Percentiles rank a stretch among this genome's conserved stretches.
These are phyloP conservation scores for Notothenia coriiceps DNA, from an alignment of 2,113 vertebrate genomes.

Conservation along the genomic window DNA sequence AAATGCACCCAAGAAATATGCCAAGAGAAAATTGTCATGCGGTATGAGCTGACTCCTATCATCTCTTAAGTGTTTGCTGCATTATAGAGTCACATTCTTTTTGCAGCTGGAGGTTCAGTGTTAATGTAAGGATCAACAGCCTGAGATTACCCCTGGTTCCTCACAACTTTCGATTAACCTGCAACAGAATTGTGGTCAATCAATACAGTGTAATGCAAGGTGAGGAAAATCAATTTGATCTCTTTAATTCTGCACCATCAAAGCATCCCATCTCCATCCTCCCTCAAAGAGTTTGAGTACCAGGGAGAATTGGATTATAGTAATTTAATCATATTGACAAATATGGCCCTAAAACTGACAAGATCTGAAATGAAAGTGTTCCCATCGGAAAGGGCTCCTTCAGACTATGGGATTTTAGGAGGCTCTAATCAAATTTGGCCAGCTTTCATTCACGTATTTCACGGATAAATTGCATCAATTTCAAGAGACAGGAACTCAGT, in stretches of 20 bases:
- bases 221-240: constrained; percentile 66
- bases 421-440: constrained; percentile 23
- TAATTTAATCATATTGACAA: constrained; percentile 52
- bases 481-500: constrained; percentile 45
- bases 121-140: constrained; percentile 13
- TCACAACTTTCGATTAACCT: constrained; percentile 51
- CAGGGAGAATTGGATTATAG: constrained; percentile 39
- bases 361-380: no score
- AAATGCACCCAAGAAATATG: constrained; percentile 20
- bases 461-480: constrained; percentile 23
- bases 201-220: constrained; percentile 47
- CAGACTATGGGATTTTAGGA: constrained; percentile 1
- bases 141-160: constrained; percentile 36
- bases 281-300: constrained; percentile 23
- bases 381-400: background rate
- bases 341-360: background rate
- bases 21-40: constrained; percentile 17
- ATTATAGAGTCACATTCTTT: constrained; percentile 7
- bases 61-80: background rate
- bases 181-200: constrained; percentile 36
- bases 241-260: constrained; percentile 53
- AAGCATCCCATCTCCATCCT: background rate
- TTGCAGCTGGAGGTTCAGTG: background rate
- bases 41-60: constrained; percentile 23
- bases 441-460: constrained; percentile 36